Evolutionary conservation across 2,113 vertebrate genomes (phyloP), one percentile per base, ranked within the genome.

Genomic region (Indicator indicator): DNA sequence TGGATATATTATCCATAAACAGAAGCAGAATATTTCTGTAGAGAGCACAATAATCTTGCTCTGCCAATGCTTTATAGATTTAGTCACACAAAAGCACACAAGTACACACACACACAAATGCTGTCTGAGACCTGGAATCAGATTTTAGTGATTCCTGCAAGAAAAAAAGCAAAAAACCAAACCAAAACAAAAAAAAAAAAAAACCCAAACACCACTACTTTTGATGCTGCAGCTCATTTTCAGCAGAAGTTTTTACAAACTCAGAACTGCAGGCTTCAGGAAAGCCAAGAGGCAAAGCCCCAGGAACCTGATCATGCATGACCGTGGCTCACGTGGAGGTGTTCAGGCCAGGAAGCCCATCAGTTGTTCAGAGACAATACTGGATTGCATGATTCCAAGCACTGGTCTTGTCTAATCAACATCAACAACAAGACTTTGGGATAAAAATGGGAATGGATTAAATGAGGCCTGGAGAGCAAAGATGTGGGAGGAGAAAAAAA

Each of bases 311-410:
- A 4, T 40, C 30, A 36, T 58, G 68, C 33, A 26, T 19, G 11
- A 46, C 32, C 33, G 4, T 21, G 19, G n/a, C 26, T 52, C 24
- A 8, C 23, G 27, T 5, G 1, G 15, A 83, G 33, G 14, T 73
- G 11, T 9, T n/a, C 38, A 30, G 73, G 33, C 28, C 32, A 21
- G 54, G 24, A 72, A 76, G 2, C 3, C 16, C 20, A 18, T 70
- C 30, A 50, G 2, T 48, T 1, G 1, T 38, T 46, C 38, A 33
- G 33, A 62, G 42, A 11, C 20, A 54, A 9, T 32, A 36, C 14
- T 21, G 40, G 40, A 15, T 38, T 1, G 0, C 0, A 0, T 24
- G 21, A 28, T 54, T 50, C 8, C 40, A 84, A 67, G n/a, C 17
- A 30, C 52, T 15, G 16, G 2, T 44, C 65, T 58, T 32, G 19